Evolutionary conservation across 2,888 invertebrate species (phyloP).

Genomic region (Xylocampa areola): DNA sequence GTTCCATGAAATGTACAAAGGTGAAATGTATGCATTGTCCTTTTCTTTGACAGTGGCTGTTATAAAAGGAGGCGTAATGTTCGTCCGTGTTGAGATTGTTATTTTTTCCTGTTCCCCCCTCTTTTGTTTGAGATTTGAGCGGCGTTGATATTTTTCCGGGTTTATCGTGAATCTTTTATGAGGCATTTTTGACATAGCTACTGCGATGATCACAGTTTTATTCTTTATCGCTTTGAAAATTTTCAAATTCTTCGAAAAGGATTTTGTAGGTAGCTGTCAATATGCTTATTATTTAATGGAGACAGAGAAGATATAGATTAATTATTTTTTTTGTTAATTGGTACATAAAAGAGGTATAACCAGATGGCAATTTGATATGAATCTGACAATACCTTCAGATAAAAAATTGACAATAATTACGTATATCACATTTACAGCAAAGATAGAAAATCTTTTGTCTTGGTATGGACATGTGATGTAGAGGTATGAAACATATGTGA

Average conservation of each 20-base stretch:
- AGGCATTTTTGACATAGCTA: slow-evolving; percentile 1
- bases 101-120: neutral
- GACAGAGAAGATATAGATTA: too few species aligned
- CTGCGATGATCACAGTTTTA: neutral
- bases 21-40: slow-evolving; percentile 42
- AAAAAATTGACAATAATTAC: too few species aligned
- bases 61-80: slow-evolving; percentile 23
- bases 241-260: neutral
- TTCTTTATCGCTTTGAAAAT: neutral
- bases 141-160: slow-evolving; percentile 9
- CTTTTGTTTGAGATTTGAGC: slow-evolving; percentile 4
- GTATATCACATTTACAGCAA: too few species aligned
- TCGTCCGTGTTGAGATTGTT: neutral
- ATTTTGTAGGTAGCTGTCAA: slow-evolving; percentile 3
- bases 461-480: too few species aligned
- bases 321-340: too few species aligned
- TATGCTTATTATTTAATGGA: too few species aligned
- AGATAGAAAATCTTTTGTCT: too few species aligned
- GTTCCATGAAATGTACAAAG: slow-evolving; percentile 23
- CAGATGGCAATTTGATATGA: too few species aligned
- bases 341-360: too few species aligned
- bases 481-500: too few species aligned
- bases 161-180: slow-evolving; percentile 4
- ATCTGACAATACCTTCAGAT: too few species aligned
- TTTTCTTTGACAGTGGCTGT: slow-evolving; percentile 6